phyloP scores from a whole-genome alignment of 2,797 vertebrate species.

The Notamacropus eugenii region DNA sequence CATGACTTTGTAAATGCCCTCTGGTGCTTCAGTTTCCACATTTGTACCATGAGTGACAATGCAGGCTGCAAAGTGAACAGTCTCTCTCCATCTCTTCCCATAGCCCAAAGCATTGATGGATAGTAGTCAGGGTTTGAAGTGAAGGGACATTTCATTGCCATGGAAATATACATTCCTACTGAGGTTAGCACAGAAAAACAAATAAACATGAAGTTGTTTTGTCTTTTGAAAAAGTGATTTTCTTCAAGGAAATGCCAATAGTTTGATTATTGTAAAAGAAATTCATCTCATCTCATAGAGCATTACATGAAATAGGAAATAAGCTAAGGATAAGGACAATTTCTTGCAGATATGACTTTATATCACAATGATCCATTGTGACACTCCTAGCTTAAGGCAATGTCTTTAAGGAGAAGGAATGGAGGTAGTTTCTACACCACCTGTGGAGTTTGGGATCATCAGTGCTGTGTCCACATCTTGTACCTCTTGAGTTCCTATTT shows the following conservation, averaged over 20 bases:
- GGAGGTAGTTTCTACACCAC: not conserved
- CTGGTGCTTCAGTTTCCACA: not conserved
- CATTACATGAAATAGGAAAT: not conserved
- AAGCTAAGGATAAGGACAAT: not conserved
- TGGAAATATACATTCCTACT: not conserved
- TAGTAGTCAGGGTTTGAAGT: not conserved
- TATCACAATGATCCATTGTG: not conserved
- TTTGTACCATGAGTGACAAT: not conserved
- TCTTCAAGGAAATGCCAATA: constrained; percentile 22
- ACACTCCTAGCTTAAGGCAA: not conserved
- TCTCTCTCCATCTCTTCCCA: constrained; percentile 28
- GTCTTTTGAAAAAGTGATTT: not conserved
- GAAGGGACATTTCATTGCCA: not conserved
- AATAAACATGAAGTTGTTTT: not conserved
- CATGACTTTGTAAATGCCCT: not conserved
- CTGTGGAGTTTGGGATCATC: not conserved
- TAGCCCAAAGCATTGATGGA: constrained; percentile 2
- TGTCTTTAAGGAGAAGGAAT: not conserved
- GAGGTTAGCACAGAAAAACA: not conserved
- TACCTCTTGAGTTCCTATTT: not conserved
- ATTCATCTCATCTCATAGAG: not conserved
- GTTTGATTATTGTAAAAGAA: constrained; percentile 21
- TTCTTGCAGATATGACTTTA: not conserved
- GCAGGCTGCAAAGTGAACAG: not conserved
- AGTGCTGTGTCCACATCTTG: not conserved